These are phyloP conservation scores for Leptothorax acervorum DNA, from an alignment of 2,888 invertebrate species.

Conservation along the genomic window DNA sequence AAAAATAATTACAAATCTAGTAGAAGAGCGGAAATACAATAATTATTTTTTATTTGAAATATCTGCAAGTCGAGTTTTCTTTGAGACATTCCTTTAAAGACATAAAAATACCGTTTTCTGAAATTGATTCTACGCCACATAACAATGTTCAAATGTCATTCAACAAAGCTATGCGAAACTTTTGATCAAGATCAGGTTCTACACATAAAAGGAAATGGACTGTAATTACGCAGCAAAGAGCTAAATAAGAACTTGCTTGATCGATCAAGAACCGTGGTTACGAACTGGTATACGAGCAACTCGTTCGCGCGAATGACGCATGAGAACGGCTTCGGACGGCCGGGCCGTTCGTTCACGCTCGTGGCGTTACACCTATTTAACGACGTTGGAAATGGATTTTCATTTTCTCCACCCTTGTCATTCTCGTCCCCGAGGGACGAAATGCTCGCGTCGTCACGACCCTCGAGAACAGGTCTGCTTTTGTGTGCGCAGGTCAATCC, in stretches of 20 bases:
- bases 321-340: neutral
- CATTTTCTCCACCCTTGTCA: constrained; percentile 38
- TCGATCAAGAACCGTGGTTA: constrained; percentile 1
- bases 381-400: constrained; percentile 43
- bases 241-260: constrained; percentile 9
- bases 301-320: neutral
- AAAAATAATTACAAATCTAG: neutral
- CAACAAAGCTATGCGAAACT: neutral
- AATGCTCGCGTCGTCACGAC: neutral
- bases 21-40: neutral
- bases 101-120: neutral
- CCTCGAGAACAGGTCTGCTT: neutral
- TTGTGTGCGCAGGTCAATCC: constrained; percentile 21
- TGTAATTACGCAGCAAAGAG: constrained; percentile 5
- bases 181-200: constrained; percentile 1
- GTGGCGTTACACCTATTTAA: neutral
- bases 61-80: neutral
- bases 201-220: neutral
- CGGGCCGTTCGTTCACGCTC: neutral
- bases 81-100: neutral
- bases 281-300: neutral
- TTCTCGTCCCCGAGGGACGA: constrained; percentile 34
- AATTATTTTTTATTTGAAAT: neutral
- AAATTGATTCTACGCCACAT: neutral
- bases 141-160: neutral